These are phyloP conservation scores for Rhea pennata DNA, from an alignment of 2,113 vertebrate genomes.

Conservation along the genomic window DNA sequence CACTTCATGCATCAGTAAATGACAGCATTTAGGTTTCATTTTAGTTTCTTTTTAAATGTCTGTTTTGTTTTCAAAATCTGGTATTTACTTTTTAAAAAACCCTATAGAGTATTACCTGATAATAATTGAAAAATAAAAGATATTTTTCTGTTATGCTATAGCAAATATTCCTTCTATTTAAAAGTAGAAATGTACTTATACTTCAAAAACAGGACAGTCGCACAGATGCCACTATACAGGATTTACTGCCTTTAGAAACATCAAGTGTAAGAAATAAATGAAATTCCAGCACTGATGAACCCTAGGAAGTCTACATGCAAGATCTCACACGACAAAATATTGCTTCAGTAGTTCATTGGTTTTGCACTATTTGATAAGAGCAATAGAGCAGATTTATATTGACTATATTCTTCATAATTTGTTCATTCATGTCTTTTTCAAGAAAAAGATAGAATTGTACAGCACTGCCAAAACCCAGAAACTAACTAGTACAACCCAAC, in stretches of 20 bases:
- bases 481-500: not conserved
- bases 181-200: not conserved
- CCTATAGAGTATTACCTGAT: not conserved
- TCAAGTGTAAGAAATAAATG: not conserved
- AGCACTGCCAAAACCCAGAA: not conserved
- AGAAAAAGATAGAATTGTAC: not conserved
- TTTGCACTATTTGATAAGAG: not conserved
- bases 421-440: not conserved
- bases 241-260: not conserved
- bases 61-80: not conserved
- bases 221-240: not conserved
- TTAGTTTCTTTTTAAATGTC: not conserved
- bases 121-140: not conserved
- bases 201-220: not conserved
- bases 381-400: not conserved
- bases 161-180: no score
- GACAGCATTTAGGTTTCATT: not conserved
- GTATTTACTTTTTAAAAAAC: not conserved
- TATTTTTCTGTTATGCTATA: not conserved
- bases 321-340: not conserved
- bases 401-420: not conserved
- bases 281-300: not conserved
- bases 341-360: not conserved
- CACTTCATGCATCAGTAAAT: not conserved
- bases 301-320: not conserved